These are phyloP conservation scores for Drosophila dives DNA, from an alignment of 2,888 invertebrate genomes.

Conservation along the genomic window DNA sequence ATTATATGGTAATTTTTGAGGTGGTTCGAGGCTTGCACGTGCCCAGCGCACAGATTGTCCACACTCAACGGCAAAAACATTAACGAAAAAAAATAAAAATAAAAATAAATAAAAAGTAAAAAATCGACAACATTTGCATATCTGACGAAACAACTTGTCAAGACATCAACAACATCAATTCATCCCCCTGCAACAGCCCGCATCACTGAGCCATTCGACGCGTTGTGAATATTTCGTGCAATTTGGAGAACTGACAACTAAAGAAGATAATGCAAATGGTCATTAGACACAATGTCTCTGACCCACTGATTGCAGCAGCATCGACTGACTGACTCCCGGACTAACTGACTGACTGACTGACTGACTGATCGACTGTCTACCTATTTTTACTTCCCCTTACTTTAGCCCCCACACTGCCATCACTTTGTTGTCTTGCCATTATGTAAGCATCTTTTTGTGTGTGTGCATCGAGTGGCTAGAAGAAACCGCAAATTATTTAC, in stretches of 20 bases:
- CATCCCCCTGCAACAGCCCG: constrained; percentile 5
- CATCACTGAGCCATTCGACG: constrained; percentile 13
- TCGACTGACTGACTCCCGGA: constrained; percentile 14
- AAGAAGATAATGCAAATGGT: constrained; percentile 78
- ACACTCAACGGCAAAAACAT: constrained; percentile 25
- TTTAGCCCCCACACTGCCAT: not conserved
- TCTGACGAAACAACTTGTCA: constrained; percentile 77
- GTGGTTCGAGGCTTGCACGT: constrained; percentile 57
- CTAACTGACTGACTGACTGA: not conserved
- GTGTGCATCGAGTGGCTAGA: constrained; percentile 49
- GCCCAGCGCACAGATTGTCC: constrained; percentile 28
- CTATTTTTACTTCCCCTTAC: not conserved
- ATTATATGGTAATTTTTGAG: constrained; percentile 55
- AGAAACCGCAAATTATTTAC: constrained; percentile 77
- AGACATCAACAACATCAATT: constrained; percentile 45
- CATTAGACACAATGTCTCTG: constrained; percentile 65
- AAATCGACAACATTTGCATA: constrained; percentile 69
- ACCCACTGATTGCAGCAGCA: constrained; percentile 25
- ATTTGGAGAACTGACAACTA: constrained; percentile 58
- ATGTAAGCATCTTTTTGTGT: constrained; percentile 47
- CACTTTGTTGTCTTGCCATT: constrained; percentile 48
- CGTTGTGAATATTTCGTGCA: constrained; percentile 67
- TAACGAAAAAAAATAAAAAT: constrained; percentile 26
- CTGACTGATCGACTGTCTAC: not conserved
- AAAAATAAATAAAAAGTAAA: constrained; percentile 14